Base-by-base conservation (phyloP, 1,140 invertebrate genomes). In the Drosophila pachea region DNA sequence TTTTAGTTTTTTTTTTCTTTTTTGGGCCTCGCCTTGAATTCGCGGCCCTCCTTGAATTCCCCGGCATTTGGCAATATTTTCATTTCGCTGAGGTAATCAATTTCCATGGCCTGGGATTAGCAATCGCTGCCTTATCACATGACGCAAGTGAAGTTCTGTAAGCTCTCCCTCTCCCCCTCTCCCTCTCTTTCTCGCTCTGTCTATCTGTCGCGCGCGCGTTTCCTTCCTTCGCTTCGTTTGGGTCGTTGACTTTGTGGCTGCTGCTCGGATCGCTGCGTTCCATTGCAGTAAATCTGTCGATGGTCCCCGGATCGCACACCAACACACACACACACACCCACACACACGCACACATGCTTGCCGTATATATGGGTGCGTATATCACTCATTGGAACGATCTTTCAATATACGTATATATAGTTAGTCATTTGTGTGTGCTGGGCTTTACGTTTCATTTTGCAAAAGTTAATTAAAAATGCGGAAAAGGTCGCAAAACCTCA, bases 271-370 rank as follows among this genome's bases (percentile, higher is more conserved):
- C 70, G 50, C 14, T 56, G 66, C 60, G 59, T 68, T 68, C 76
- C 81, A 82, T 74, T 77, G 77, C 77, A 82, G 78, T 81, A 81
- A 81, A 81, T 81, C 78, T 83, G 78, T 81, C 78, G 76, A 82
- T 81, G 73, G 69, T 45, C 12, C 55, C 22, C 22, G 22, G 22
- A 22, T 3, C 22, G 22, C 22, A 22, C 22, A 22, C 22, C n/a
- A n/a, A 22, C 22, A 2, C 22, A 22, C 22, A 22, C 22, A 22
- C 22, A 22, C 22, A 22, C 22, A 22, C 22, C 3, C 22, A 22
- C 22, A 22, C 22, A 22, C 22, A 22, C n/a, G n/a, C 22, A 22
- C 22, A 22, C 22, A 42, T 40, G 49, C 43, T 56, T 32, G 38
- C 42, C 43, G 48, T 43, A 67, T 49, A 47, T 40, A 43, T 55